Conservation (phyloP, 1,140 invertebrate species). For the Platorchestia sp. region DNA sequence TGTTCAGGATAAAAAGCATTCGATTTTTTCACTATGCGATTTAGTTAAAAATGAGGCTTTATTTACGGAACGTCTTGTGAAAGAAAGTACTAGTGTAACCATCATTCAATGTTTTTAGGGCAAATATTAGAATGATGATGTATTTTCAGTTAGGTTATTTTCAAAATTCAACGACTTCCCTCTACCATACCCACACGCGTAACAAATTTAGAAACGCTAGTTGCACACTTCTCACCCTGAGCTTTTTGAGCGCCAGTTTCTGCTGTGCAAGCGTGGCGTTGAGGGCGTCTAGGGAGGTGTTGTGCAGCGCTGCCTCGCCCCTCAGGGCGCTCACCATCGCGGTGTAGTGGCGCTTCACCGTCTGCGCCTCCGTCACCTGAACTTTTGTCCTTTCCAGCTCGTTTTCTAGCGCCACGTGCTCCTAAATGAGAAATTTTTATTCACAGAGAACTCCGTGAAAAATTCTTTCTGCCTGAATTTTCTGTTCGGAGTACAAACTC, state of each 20-base stretch:
- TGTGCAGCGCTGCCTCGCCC: conserved; percentile 63
- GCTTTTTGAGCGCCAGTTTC: conserved; percentile 60
- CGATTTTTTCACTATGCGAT: too few relatives aligned
- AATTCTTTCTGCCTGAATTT: neutral
- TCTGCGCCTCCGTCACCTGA: conserved; percentile 62
- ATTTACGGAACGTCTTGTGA: too few relatives aligned
- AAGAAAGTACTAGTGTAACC: too few relatives aligned
- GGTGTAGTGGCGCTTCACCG: conserved; percentile 60
- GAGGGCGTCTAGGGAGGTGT: conserved; percentile 62
- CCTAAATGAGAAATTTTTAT: conserved; percentile 25
- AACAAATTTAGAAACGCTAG: neutral
- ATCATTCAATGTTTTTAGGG: too few relatives aligned
- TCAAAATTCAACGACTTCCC: neutral
- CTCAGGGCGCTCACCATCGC: conserved; percentile 61
- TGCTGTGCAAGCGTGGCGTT: conserved; percentile 60
- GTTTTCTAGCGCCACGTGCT: conserved; percentile 65
- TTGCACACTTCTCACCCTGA: conserved; percentile 52
- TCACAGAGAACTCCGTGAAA: neutral
- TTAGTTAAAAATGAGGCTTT: too few relatives aligned
- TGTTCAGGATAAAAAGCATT: too few relatives aligned
- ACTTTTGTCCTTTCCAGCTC: conserved; percentile 62
- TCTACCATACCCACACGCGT: neutral
- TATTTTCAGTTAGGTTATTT: too few relatives aligned
- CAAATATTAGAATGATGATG: too few relatives aligned
- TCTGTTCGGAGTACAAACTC: neutral